Evolutionary conservation across 2,797 vertebrate genomes (phyloP), one percentile per base, ranked within the genome.

Genomic region (Columba guinea): DNA sequence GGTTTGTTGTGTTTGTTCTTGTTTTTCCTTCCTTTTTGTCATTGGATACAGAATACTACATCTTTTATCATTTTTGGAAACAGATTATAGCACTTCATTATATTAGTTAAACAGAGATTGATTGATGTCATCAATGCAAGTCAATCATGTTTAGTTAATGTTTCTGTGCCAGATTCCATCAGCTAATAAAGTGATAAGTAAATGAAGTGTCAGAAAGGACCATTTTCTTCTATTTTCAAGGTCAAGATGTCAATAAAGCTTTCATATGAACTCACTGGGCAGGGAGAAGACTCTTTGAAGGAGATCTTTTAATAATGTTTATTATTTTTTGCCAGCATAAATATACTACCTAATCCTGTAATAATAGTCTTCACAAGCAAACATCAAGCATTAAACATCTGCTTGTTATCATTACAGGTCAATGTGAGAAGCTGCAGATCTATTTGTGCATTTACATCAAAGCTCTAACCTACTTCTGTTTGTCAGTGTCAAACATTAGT

Each of bases 151-250:
- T 70, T 91, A 52, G 52, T 90, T 97, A 91, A 95, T 63, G 26
- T 68, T 96, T 94, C 95, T 86, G 82, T 93, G 80, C 87, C 84
- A 96, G 75, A 94, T 94, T 87, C 91, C 32, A 63, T 88, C 79
- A 73, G 59, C 62, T 96, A 94, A 97, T 84, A 89, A 96, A 91
- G 52, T 28, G 63, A 94, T n/a, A 94, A 75, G 86, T 90, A 97
- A 87, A 95, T 93, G 52, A 96, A 93, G 51, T 85, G 68, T 67
- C 49, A 94, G 88, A 95, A 49, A 70, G 78, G 49, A 96, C 79
- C 73, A 73, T 94, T 95, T 94, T 59, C 64, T 94, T 73, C 76
- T 64, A 74, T 83, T 95, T 96, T 96, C 94, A 97, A 97, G 94
- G 96, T 96, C 93, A 97, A 63, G 52, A 55, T 87, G 65, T 91